Percentiles rank a stretch among this genome's conserved stretches.
These are phyloP conservation scores for Bovichtus diacanthus DNA, from an alignment of 2,797 vertebrate species.

Conservation along the genomic window DNA sequence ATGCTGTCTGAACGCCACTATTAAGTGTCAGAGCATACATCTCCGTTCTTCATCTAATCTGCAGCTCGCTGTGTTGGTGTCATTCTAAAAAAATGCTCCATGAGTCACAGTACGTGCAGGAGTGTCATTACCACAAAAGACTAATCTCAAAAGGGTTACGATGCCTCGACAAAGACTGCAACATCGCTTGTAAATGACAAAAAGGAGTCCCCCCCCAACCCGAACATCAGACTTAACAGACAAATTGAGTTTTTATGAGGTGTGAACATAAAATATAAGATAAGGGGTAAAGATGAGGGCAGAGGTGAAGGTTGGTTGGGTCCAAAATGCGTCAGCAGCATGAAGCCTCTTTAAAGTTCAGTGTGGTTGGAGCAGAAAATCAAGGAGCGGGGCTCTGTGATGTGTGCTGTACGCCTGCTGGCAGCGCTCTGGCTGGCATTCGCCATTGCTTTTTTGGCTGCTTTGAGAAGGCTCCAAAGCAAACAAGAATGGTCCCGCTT, in stretches of 20 bases:
- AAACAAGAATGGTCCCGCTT: constrained; percentile 68
- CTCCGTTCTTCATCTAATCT: constrained; percentile 35
- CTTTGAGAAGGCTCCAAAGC: constrained; percentile 73
- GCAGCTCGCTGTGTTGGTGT: constrained; percentile 12
- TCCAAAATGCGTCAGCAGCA: constrained; percentile 36
- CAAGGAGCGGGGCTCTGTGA: constrained; percentile 37
- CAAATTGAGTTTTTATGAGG: constrained; percentile 56
- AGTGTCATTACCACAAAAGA: not conserved
- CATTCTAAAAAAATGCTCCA: not conserved
- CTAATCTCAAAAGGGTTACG: constrained; percentile 6
- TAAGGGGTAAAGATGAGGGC: constrained; percentile 4
- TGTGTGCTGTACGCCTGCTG: constrained; percentile 63
- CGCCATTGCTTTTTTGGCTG: constrained; percentile 60
- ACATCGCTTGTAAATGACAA: constrained; percentile 43
- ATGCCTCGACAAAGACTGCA: constrained; percentile 9
- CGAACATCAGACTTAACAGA: constrained; percentile 18
- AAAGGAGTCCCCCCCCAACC: constrained; percentile 19
- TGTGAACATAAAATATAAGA: constrained; percentile 58
- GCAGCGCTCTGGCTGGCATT: constrained; percentile 61
- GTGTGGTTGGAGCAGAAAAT: constrained; percentile 62
- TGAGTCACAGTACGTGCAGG: not conserved
- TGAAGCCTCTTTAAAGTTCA: constrained; percentile 51
- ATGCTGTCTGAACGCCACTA: not conserved
- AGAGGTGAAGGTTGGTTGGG: not conserved
- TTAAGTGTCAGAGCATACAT: constrained; percentile 5